Base-by-base conservation (phyloP, 2,113 vertebrate species). In the Lagopus muta region DNA sequence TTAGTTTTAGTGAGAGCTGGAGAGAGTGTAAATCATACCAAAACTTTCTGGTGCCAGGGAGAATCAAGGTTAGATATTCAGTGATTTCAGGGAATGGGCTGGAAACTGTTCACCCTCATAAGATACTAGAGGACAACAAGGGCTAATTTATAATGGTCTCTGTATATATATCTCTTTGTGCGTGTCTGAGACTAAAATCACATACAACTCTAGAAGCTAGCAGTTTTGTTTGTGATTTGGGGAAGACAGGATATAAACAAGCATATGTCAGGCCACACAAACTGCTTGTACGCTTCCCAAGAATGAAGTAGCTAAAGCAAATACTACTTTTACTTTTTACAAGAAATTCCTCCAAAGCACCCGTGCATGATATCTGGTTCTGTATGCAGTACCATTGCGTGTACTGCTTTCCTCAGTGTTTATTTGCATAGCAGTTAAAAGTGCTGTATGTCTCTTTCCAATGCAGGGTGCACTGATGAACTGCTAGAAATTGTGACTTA, bases 391-490 rank as follows among this genome's bases (percentile, higher is more conserved):
- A 16, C n/a, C 48, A 9, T 11, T 70, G 16, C 40, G 7, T 52
- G 65, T 2, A 1, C 52, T 67, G 21, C 30, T 8, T n/a, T 30
- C 8, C 21, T 42, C 21, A 47, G 57, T 55, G 1, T 1, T 30
- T 80, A 62, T 58, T 62, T 19, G 19, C 8, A 20, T 11, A 43
- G 4, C 17, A 40, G 11, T 52, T n/a, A 71, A 42, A 88, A 58
- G 55, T n/a, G 32, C 13, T 28, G n/a, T 32, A 11, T 4, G 6
- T 30, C 50, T 69, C n/a, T 34, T 79, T n/a, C 25, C 42, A 13
- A 0, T 7, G 30, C 25, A 34, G 28, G 58, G 21, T 3, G 13
- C 1, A 0, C 5, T 30, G 27, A 42, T 34, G 54, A 36, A 8
- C 67, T 62, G 14, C 25, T 38, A n/a, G 24, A 94, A 91, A 87